Conservation (phyloP, 2,797 vertebrate genomes). For the Emydoidea blandingii region DNA sequence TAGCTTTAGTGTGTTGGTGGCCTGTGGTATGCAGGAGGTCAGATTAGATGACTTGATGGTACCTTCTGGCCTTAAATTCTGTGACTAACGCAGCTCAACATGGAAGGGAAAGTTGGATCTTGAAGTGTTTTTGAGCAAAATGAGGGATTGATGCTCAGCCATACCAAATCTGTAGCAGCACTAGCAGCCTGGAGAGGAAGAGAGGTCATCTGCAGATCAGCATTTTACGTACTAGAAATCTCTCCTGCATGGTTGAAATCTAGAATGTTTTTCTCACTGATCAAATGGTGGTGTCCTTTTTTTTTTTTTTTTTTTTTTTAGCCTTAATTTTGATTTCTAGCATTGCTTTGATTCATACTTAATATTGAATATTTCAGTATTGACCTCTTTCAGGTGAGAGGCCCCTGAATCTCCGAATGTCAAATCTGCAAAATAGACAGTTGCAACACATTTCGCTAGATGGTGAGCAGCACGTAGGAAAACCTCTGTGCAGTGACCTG, state of each 20-base stretch:
- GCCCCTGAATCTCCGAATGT: constrained; percentile 92
- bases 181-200: neutral
- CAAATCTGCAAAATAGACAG: constrained; percentile 78
- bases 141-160: neutral
- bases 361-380: neutral
- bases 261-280: neutral
- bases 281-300: neutral
- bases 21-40: neutral
- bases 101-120: neutral
- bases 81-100: neutral
- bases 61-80: neutral
- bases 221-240: neutral
- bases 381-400: constrained; percentile 85
- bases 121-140: neutral
- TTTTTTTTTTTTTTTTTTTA: neutral
- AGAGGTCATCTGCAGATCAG: neutral
- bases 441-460: constrained; percentile 85
- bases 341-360: neutral
- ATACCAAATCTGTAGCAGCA: neutral
- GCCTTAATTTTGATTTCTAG: neutral
- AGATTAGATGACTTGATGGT: neutral
- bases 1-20: neutral
- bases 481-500: constrained; percentile 91
- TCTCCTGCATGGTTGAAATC: neutral
- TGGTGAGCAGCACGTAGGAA: constrained; percentile 89